Evolutionary conservation across 1,140 invertebrate genomes (phyloP).

Genomic region (Drosophila parabipectinata): DNA sequence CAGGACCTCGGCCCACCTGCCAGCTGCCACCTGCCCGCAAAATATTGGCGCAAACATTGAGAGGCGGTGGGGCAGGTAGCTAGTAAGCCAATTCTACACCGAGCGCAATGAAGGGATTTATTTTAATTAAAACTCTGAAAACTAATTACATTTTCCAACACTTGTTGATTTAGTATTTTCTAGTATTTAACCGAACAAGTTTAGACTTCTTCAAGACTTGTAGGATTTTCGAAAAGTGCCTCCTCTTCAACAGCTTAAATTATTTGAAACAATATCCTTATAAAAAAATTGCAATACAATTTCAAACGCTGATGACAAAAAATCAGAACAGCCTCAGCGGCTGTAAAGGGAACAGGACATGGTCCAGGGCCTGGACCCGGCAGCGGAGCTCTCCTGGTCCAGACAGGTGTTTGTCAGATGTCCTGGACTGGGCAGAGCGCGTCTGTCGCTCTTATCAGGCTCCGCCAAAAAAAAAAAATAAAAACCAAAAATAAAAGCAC

Average conservation of each 20-base stretch:
- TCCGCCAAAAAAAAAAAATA: conserved; percentile 3
- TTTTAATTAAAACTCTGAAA: neutral
- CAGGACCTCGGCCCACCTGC: neutral
- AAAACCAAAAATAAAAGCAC: neutral
- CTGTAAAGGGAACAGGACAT: neutral
- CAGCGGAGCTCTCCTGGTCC: conserved; percentile 33
- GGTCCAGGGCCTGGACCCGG: conserved; percentile 4
- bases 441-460: conserved; percentile 61
- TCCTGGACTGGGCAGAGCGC: conserved; percentile 21
- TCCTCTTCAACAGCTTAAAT: conserved; percentile 65
- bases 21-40: conserved; percentile 50
- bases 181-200: too few species aligned
- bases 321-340: conserved; percentile 50
- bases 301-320: conserved; percentile 76
- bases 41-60: conserved; percentile 76
- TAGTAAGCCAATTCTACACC: conserved; percentile 6
- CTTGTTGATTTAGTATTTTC: too few species aligned
- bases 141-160: too few species aligned
- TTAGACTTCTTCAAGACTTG: too few species aligned
- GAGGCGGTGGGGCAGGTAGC: conserved; percentile 5
- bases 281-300: conserved; percentile 80
- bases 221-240: conserved; percentile 13
- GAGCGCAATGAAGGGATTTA: neutral
- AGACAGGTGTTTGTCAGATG: conserved; percentile 76
- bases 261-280: conserved; percentile 83